A percentile compares a stretch with the other conserved stretches of the same genome.
phyloP scores from a whole-genome alignment of 2,113 vertebrate genomes.

The Eubucco bourcierii region DNA sequence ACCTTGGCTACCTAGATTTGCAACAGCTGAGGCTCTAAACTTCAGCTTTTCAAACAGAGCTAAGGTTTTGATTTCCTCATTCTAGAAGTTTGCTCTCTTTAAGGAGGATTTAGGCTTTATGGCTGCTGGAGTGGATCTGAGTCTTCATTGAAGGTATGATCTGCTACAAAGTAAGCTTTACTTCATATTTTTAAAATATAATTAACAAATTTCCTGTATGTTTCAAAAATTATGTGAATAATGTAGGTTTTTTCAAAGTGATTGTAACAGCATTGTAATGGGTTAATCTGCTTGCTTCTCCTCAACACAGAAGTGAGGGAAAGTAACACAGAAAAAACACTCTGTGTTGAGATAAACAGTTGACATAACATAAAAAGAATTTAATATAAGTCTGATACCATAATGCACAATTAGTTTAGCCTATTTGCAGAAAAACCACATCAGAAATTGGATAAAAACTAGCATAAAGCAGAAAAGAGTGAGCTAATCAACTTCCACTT shows the following conservation, averaged over 20 bases:
- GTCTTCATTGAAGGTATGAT: background rate
- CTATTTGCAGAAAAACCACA: too few relatives aligned
- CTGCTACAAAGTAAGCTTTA: background rate
- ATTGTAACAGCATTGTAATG: too few relatives aligned
- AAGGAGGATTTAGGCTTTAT: background rate
- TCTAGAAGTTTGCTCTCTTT: background rate
- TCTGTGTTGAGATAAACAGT: too few relatives aligned
- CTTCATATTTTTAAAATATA: background rate
- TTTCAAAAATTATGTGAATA: background rate
- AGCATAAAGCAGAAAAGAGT: too few relatives aligned
- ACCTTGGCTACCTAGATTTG: background rate
- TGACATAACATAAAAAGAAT: too few relatives aligned
- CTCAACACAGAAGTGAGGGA: too few relatives aligned
- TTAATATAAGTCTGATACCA: too few relatives aligned
- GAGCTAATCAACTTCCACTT: too few relatives aligned
- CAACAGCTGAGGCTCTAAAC: background rate
- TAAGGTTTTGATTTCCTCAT: accelerated
- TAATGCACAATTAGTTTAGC: too few relatives aligned
- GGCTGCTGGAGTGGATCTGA: background rate
- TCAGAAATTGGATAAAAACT: too few relatives aligned
- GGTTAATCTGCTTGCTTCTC: too few relatives aligned
- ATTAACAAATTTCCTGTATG: background rate
- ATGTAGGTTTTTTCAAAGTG: background rate
- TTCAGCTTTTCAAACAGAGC: background rate
- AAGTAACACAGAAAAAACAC: too few relatives aligned